Percentiles rank a stretch among this genome's conserved stretches.
phyloP scores from a whole-genome alignment of 2,888 invertebrate genomes.

The Chrysolina haemoptera region DNA sequence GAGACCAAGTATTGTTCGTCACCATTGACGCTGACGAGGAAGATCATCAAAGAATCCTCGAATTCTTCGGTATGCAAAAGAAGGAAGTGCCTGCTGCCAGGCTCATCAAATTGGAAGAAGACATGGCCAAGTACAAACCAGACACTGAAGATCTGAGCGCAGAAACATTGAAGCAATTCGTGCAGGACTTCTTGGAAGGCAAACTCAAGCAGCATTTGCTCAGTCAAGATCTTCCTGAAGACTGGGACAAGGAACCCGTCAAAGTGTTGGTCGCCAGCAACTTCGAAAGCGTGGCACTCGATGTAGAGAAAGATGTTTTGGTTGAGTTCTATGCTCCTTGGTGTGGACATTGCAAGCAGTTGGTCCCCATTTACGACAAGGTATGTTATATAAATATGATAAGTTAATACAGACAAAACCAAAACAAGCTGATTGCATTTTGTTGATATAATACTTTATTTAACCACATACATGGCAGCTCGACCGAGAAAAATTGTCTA shows the following conservation, averaged over 20 bases:
- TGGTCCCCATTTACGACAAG: conserved; percentile 97
- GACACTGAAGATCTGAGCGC: conserved; percentile 79
- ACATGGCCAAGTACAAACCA: conserved; percentile 99
- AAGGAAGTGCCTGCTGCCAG: conserved; percentile 93
- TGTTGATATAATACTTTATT: no score
- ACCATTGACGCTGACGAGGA: conserved; percentile 95
- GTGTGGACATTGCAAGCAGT: conserved; percentile 99
- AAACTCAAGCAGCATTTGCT: conserved; percentile 96
- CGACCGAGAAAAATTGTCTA: no score
- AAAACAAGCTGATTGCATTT: no score
- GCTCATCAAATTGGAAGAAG: conserved; percentile 94
- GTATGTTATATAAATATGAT: conserved; percentile 43
- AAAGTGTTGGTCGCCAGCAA: conserved; percentile 95
- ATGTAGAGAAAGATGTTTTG: conserved; percentile 90
- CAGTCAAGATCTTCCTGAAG: conserved; percentile 93
- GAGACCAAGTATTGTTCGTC: conserved; percentile 91
- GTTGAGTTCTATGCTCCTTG: conserved; percentile 99
- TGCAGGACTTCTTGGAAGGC: conserved; percentile 91
- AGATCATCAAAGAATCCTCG: conserved; percentile 97
- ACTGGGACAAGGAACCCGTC: conserved; percentile 97
- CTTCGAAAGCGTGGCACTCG: conserved; percentile 93
- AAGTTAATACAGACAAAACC: no score
- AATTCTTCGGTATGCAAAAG: conserved; percentile 96
- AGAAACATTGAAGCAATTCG: conserved; percentile 84
- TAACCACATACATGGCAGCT: no score